A percentile compares a stretch with the other conserved stretches of the same genome.
Conservation (phyloP, 1,140 invertebrate species). For the Parapsyche elsis region DNA sequence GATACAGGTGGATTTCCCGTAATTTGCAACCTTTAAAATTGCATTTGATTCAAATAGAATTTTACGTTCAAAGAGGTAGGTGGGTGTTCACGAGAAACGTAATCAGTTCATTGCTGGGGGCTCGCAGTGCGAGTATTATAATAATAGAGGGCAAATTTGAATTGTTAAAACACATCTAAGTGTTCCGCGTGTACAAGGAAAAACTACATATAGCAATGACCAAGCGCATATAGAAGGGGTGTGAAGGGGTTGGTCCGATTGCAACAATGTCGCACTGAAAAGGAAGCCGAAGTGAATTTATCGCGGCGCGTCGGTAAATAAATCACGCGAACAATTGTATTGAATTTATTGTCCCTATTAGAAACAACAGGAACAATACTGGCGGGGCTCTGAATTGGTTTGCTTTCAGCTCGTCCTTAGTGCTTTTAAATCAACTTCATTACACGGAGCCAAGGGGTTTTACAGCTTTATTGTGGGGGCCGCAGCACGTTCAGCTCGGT, state of each 20-base stretch:
- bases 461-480: constrained; percentile 39
- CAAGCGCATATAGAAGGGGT: too few relatives aligned
- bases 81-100: not conserved
- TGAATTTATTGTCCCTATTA: constrained; percentile 56
- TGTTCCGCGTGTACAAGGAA: too few relatives aligned
- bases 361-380: constrained; percentile 54
- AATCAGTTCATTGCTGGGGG: too few relatives aligned
- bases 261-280: constrained; percentile 47
- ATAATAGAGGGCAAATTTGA: too few relatives aligned
- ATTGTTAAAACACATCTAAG: too few relatives aligned
- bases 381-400: constrained; percentile 47
- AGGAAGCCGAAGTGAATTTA: constrained; percentile 38
- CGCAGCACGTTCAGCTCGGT: not conserved
- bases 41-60: not conserved
- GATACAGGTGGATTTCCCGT: not conserved
- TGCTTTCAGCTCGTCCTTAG: constrained; percentile 52
- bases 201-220: too few relatives aligned
- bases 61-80: not conserved
- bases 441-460: constrained; percentile 33
- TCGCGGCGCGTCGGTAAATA: constrained; percentile 48
- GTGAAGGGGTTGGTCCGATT: constrained; percentile 14
- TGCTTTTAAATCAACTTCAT: constrained; percentile 47
- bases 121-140: too few relatives aligned
- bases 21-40: not conserved
- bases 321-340: constrained; percentile 54